Evolutionary conservation across 2,113 vertebrate genomes (phyloP).

Genomic region (Melanerpes formicivorus): DNA sequence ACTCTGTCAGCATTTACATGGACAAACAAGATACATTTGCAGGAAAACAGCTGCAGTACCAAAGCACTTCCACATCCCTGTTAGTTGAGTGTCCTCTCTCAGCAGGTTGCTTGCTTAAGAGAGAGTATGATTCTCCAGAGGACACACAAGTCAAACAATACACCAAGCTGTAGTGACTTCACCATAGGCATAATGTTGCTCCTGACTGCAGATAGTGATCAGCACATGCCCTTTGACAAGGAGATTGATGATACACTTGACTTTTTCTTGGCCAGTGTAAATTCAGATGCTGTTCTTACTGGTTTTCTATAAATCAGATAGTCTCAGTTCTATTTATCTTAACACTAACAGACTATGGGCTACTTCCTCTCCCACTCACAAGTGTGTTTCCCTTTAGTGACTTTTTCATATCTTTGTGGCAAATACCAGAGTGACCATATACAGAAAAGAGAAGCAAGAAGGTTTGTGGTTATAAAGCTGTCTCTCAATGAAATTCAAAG

Average conservation of each 20-base stretch:
- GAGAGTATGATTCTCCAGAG: neutral
- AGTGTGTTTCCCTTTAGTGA: neutral
- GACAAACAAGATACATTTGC: neutral
- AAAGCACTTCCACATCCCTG: neutral
- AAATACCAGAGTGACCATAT: neutral
- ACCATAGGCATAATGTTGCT: neutral
- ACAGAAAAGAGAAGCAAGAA: neutral
- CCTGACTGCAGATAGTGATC: neutral
- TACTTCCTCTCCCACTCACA: neutral
- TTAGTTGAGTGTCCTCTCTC: neutral
- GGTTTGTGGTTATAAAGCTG: neutral
- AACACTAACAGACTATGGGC: neutral
- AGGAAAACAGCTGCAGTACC: neutral
- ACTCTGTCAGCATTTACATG: neutral
- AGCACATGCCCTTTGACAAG: neutral
- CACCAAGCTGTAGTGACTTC: neutral
- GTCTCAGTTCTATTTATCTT: neutral
- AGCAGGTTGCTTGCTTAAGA: neutral
- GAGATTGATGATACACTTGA: neutral
- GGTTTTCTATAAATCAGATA: neutral
- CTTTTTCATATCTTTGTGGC: neutral
- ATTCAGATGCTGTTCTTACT: neutral
- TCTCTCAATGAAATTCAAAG: neutral
- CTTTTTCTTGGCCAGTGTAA: neutral
- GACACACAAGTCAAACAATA: neutral